phyloP scores from a whole-genome alignment of 1,140 invertebrate species.

The Tigriopus japonicus region DNA sequence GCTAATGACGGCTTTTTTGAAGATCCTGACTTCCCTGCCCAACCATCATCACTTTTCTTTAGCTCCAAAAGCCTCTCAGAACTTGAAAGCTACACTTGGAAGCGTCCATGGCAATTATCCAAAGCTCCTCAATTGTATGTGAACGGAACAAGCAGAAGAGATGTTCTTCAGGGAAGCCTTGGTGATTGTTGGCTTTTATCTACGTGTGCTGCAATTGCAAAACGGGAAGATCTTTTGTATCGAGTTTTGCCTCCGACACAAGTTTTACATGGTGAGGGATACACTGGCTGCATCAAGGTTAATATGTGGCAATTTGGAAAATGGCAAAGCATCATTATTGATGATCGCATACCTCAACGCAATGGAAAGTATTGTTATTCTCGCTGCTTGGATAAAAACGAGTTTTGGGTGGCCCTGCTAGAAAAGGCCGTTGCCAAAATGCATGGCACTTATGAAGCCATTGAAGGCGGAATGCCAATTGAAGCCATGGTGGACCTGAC shows the following conservation, averaged over 20 bases:
- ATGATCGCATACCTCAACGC: conserved; percentile 29
- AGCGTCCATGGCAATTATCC: conserved; percentile 29
- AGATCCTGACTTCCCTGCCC: no score
- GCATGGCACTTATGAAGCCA: conserved; percentile 16
- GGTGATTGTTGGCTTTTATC: conserved; percentile 34
- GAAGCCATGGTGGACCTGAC: conserved; percentile 41
- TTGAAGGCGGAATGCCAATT: conserved; percentile 30
- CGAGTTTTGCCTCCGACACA: conserved; percentile 22
- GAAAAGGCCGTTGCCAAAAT: conserved; percentile 33
- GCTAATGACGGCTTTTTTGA: no score
- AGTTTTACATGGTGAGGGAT: conserved; percentile 21
- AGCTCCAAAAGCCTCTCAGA: background rate
- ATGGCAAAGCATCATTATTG: conserved; percentile 30
- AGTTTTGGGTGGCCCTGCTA: conserved; percentile 33
- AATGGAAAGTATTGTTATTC: conserved; percentile 27
- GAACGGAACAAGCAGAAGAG: conserved; percentile 34
- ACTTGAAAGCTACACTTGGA: background rate
- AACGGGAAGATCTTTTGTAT: conserved; percentile 26
- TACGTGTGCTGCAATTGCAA: conserved; percentile 30
- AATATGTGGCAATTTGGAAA: conserved; percentile 31
- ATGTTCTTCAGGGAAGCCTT: conserved; percentile 38
- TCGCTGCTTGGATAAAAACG: conserved; percentile 24
- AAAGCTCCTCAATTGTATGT: conserved; percentile 32
- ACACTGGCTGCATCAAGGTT: conserved; percentile 28
- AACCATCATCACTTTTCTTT: no score